Percentiles rank a stretch among this genome's conserved stretches.
phyloP scores from a whole-genome alignment of 2,113 vertebrate species.

The Globicephala melas region DNA sequence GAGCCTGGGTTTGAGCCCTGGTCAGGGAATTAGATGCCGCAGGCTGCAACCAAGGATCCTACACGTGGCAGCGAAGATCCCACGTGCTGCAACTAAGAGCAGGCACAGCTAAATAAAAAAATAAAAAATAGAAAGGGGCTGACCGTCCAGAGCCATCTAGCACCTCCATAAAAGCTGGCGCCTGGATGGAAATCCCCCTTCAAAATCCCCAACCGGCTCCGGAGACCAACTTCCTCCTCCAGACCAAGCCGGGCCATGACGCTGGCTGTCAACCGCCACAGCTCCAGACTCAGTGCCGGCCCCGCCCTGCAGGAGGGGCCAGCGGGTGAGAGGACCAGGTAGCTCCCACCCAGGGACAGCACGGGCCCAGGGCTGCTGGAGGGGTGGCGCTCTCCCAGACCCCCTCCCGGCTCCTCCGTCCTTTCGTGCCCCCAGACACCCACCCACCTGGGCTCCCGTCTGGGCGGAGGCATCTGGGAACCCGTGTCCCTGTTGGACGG shows the following conservation, averaged over 20 bases:
- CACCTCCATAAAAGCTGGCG: neutral
- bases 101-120: too few species aligned
- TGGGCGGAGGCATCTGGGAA: neutral
- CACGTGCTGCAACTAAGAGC: too few species aligned
- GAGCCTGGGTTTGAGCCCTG: too few species aligned
- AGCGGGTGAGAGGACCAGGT: neutral
- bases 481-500: neutral
- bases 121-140: neutral
- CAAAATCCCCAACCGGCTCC: neutral
- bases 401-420: neutral
- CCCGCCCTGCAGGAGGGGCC: neutral
- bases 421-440: neutral
- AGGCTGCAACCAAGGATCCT: too few species aligned
- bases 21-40: too few species aligned
- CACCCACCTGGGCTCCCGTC: neutral
- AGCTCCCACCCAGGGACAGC: neutral
- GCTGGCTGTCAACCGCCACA: neutral
- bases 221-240: conserved; percentile 13
- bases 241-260: neutral
- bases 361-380: neutral
- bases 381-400: fast-evolving
- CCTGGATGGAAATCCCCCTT: conserved; percentile 51
- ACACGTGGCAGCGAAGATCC: too few species aligned
- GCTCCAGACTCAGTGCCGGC: neutral
- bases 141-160: neutral